Evolutionary conservation across 2,797 vertebrate genomes (phyloP).

Genomic region (Muscicapa comitata): DNA sequence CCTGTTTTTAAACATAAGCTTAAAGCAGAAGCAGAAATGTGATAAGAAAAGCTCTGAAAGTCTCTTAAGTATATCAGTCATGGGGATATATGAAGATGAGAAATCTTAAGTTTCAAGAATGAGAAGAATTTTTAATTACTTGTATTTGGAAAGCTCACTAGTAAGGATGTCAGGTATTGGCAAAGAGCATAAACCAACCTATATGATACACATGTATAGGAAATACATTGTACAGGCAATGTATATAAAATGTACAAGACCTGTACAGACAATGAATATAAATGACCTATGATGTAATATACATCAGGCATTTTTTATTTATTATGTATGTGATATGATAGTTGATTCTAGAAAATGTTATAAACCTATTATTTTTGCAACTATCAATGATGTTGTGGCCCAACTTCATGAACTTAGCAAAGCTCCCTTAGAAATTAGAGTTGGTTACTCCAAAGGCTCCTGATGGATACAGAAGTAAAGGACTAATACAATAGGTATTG

Average conservation of each 20-base stretch:
- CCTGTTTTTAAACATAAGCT: neutral
- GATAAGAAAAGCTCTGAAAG: neutral
- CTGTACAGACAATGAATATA: neutral
- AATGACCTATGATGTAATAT: neutral
- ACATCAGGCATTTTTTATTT: neutral
- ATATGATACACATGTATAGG: neutral
- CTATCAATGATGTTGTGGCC: neutral
- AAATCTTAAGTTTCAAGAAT: neutral
- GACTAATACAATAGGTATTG: neutral
- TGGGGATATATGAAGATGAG: neutral
- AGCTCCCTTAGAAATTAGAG: neutral
- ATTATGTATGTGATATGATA: neutral
- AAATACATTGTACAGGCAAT: neutral
- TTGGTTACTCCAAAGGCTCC: neutral
- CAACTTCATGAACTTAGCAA: neutral
- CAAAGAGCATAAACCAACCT: neutral
- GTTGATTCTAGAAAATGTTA: neutral
- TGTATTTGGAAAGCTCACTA: neutral
- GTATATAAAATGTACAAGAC: neutral
- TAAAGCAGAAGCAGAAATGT: neutral
- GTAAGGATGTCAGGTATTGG: neutral
- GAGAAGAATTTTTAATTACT: neutral
- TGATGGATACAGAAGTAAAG: neutral
- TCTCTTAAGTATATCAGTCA: neutral
- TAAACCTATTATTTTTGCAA: neutral